Conservation (phyloP, 2,888 invertebrate species). For the Hyposoter didymator region DNA sequence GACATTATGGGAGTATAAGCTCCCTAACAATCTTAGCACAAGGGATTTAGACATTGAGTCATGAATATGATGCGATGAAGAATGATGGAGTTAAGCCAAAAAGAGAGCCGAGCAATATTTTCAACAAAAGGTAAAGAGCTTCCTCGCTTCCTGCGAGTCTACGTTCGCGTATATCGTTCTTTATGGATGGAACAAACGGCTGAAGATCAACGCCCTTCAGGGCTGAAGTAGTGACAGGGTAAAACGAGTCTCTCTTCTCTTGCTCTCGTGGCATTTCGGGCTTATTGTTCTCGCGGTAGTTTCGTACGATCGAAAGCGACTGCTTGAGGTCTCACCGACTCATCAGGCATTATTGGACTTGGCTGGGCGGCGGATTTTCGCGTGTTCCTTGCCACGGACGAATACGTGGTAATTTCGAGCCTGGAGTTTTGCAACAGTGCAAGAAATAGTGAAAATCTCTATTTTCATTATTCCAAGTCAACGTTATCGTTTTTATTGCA, state of each 20-base stretch:
- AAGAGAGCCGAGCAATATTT: neutral
- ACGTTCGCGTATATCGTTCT: neutral
- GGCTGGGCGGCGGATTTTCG: neutral
- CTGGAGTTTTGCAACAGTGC: neutral
- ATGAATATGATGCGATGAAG: conserved; percentile 17
- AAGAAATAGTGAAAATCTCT: neutral
- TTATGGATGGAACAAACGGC: conserved; percentile 31
- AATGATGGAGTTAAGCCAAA: conserved; percentile 12
- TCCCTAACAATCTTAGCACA: neutral
- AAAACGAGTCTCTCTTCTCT: conserved; percentile 16
- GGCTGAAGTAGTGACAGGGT: conserved; percentile 17
- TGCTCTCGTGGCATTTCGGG: too few relatives aligned
- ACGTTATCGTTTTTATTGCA: neutral
- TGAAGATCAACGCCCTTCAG: conserved; percentile 51
- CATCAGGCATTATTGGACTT: conserved; percentile 25
- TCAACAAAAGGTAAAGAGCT: conserved; percentile 1
- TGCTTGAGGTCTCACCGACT: conserved; percentile 7
- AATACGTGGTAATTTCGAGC: neutral
- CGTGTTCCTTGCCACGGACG: neutral
- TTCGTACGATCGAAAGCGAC: conserved; percentile 47
- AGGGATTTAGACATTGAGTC: conserved; percentile 32
- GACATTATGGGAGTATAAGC: neutral
- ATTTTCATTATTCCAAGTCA: neutral
- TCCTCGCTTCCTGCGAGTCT: neutral
- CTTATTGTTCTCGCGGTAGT: conserved; percentile 62